Evolutionary conservation across 2,113 vertebrate genomes (phyloP).

Genomic region (Hippocampus mohnikei): DNA sequence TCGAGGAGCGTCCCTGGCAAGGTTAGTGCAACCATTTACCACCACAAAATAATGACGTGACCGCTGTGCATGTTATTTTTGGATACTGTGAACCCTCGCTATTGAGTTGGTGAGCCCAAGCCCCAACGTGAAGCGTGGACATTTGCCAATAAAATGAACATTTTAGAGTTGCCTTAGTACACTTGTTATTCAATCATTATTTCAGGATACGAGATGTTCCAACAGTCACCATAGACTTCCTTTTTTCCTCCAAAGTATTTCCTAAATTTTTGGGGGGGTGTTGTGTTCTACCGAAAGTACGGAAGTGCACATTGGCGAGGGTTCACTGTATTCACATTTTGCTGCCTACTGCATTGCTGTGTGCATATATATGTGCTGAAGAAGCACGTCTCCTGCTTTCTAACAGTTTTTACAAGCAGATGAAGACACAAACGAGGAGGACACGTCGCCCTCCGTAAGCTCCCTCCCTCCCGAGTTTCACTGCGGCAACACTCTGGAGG

Average conservation of each 20-base stretch:
- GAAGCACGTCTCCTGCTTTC: not conserved
- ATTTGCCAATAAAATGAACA: no score
- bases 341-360: conserved; percentile 35
- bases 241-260: no score
- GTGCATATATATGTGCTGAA: not conserved
- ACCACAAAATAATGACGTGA: not conserved
- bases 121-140: not conserved
- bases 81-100: not conserved
- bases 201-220: no score
- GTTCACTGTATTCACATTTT: not conserved
- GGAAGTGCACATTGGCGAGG: not conserved
- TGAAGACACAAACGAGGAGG: conserved; percentile 75
- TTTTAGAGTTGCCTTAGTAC: no score
- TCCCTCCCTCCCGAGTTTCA: conserved; percentile 80
- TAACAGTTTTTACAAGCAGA: conserved; percentile 74
- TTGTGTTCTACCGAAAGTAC: no score
- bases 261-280: no score
- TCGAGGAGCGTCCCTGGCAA: conserved; percentile 62
- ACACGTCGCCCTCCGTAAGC: conserved; percentile 79
- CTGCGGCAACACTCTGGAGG: conserved; percentile 78
- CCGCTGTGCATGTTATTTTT: not conserved
- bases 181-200: no score
- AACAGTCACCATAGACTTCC: no score
- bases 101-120: no score
- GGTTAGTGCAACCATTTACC: conserved; percentile 66